Evolutionary conservation across 1,140 invertebrate species (phyloP), one percentile per base, ranked within the genome.

Genomic region (Bombus breviceps): DNA sequence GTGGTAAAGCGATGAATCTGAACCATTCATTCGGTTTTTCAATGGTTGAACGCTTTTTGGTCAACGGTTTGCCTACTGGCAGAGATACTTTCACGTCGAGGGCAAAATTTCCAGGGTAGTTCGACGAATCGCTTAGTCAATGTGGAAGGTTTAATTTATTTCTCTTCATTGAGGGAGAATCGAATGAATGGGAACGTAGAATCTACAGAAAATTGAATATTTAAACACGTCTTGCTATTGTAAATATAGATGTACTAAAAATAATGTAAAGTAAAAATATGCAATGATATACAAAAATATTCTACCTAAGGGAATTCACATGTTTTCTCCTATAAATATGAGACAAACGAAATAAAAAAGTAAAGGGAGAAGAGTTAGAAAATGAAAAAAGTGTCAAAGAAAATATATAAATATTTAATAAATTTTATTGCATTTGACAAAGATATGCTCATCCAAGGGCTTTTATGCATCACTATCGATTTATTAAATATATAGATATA

Each of bases 21-120:
- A 28, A 22, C 66, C 66, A 78, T 79, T 47, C 75, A 84, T 62
- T 84, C 53, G 25, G 25, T 84, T 71, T 84, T 69, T 47, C 76
- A n/a, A 15, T 22, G n/a, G 25, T 43, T 8, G n/a, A 13, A 12
- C 9, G 37, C n/a, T 71, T 62, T 71, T 59, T 84, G 37, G 39
- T 47, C 75, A 22, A 28, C 9, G 47, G 12, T 41, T 68, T 66
- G 47, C 34, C 6, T 13, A 39, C 25, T 25, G 32, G 47, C 47
- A 53, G 18, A 53, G 43, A 66, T 37, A 9, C 25, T 41, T 15
- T 72, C 13, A 15, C 22, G 15, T 1, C 2, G 12, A 18, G 3
- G 15, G 28, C 25, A 22, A 39, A 59, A 71, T 43, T 79, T 84
- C 66, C 5, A 3, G 37, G 25, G 37, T 6, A 41, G 5, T 41